Evolutionary conservation across 2,888 invertebrate species (phyloP).

Genomic region (Rosalia funebris): DNA sequence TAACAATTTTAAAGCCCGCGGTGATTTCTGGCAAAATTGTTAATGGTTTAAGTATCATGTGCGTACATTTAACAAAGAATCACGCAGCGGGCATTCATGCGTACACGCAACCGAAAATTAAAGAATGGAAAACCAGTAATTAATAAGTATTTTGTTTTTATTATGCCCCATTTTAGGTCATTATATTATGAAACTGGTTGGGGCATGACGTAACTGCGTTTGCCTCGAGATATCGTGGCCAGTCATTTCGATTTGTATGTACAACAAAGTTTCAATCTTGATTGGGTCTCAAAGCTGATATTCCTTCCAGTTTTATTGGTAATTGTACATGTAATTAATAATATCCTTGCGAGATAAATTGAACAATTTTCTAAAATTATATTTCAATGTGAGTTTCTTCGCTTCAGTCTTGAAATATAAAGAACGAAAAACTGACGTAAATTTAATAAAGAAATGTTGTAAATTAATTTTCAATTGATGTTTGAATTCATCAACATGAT

Average conservation of each 20-base stretch:
- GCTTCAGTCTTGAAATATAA: too few species aligned
- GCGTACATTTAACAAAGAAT: neutral
- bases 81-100: constrained; percentile 13
- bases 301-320: neutral
- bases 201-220: neutral
- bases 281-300: neutral
- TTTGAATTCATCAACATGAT: too few species aligned
- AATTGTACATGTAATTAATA: neutral
- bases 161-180: neutral
- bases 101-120: constrained; percentile 15
- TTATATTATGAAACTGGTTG: neutral
- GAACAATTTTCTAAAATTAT: neutral
- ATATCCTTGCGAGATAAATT: neutral
- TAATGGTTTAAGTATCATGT: neutral
- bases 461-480: too few species aligned
- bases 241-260: neutral
- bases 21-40: constrained; percentile 5
- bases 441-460: too few species aligned
- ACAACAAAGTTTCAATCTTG: neutral
- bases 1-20: constrained; percentile 7
- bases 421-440: too few species aligned
- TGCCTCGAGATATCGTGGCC: neutral
- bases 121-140: constrained; percentile 5
- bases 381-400: too few species aligned
- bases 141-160: constrained; percentile 3